Percentiles rank a stretch among this genome's conserved stretches.
Conservation (phyloP, 1,140 invertebrate genomes). For the Drosophila murphyi region DNA sequence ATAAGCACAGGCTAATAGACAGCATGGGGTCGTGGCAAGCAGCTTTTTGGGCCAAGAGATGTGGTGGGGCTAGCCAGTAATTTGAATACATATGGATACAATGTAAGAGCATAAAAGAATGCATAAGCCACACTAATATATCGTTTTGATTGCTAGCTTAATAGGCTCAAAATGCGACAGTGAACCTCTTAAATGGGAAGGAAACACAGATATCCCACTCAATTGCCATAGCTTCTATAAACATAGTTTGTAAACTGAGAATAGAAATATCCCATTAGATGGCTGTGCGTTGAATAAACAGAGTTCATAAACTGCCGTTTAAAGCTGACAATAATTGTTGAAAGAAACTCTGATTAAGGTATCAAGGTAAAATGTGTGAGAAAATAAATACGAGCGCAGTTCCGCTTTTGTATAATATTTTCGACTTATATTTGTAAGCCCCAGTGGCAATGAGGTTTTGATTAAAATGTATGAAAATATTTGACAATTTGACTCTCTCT, state of each 20-base stretch:
- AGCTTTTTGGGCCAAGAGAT: constrained; percentile 1
- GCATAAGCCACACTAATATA: constrained; percentile 1
- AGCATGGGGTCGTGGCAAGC: constrained; percentile 60
- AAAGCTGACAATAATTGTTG: neutral
- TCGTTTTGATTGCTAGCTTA: constrained; percentile 10
- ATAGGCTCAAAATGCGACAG: neutral
- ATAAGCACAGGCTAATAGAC: constrained; percentile 69
- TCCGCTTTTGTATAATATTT: too few relatives aligned
- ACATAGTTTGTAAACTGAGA: neutral
- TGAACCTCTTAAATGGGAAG: neutral
- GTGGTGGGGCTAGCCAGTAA: neutral
- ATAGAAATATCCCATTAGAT: constrained; percentile 11
- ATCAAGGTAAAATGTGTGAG: neutral
- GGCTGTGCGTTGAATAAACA: constrained; percentile 14
- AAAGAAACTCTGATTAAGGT: neutral
- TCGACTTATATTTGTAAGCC: too few relatives aligned
- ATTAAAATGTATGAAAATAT: too few relatives aligned
- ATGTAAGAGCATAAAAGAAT: constrained; percentile 14
- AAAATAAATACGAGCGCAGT: neutral
- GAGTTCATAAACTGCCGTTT: neutral
- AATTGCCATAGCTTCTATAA: neutral
- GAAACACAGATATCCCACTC: neutral
- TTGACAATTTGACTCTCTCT: too few relatives aligned
- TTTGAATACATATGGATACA: constrained; percentile 16
- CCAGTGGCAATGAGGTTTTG: too few relatives aligned